Percentiles rank a stretch among this genome's conserved stretches.
phyloP scores from a whole-genome alignment of 2,113 vertebrate species.

The Corynorhinus townsendii region DNA sequence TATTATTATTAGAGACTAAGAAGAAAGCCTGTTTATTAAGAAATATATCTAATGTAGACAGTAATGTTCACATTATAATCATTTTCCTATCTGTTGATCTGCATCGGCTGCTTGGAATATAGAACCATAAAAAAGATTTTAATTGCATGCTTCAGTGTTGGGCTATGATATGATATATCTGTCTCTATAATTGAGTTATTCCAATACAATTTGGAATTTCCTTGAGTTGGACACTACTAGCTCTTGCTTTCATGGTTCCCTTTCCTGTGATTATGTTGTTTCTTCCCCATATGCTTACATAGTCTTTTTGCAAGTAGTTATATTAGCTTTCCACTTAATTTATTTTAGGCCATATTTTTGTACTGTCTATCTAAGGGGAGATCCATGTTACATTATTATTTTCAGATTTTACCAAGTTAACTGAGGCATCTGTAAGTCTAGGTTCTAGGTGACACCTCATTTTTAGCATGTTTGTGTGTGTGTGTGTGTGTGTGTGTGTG shows the following conservation, averaged over 20 bases:
- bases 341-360: neutral
- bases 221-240: neutral
- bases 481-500: neutral
- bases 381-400: neutral
- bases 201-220: neutral
- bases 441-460: neutral
- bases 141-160: neutral
- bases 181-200: neutral
- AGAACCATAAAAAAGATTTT: neutral
- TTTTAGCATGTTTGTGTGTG: neutral
- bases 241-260: constrained; percentile 4
- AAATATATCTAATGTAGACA: neutral
- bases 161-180: neutral
- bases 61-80: neutral
- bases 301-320: neutral
- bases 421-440: neutral
- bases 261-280: neutral
- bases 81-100: neutral
- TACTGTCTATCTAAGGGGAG: neutral
- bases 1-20: neutral
- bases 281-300: neutral
- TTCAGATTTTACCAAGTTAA: neutral
- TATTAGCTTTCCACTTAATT: neutral
- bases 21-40: neutral
- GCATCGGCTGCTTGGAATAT: neutral